Evolutionary conservation across 1,140 invertebrate species (phyloP).

Genomic region (Brachionus plicatilis): DNA sequence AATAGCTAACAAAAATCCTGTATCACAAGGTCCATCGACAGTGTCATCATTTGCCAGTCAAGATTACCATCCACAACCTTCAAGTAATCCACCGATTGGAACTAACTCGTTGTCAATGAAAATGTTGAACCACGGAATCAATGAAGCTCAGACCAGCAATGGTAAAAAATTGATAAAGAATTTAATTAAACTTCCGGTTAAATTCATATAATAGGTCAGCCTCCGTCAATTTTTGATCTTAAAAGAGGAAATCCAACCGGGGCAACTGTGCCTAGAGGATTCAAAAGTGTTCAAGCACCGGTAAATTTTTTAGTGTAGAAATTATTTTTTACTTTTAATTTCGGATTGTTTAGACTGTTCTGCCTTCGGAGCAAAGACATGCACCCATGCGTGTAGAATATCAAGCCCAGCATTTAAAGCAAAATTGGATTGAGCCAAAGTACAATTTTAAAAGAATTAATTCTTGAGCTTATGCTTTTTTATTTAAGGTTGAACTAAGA

Average conservation of each 20-base stretch:
- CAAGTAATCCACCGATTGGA: background rate
- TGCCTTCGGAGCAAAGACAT: constrained; percentile 29
- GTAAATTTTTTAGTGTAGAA: background rate
- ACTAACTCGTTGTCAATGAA: background rate
- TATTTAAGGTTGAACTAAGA: background rate
- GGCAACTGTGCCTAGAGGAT: constrained; percentile 6
- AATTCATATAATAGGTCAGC: background rate
- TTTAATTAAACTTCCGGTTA: background rate
- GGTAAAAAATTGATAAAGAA: background rate
- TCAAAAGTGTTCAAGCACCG: constrained; percentile 34
- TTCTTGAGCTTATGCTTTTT: background rate
- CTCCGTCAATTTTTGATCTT: background rate
- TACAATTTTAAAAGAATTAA: background rate
- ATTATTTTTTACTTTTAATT: background rate
- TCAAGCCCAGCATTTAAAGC: constrained; percentile 33
- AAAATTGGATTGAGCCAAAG: constrained; percentile 40
- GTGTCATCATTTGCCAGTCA: background rate
- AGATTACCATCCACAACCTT: background rate
- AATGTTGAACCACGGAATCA: constrained; percentile 24
- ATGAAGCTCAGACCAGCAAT: constrained; percentile 14
- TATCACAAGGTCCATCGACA: background rate
- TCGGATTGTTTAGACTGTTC: background rate
- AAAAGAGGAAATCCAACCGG: constrained; percentile 21
- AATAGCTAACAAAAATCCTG: background rate
- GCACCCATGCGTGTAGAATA: background rate